Evolutionary conservation across 2,113 vertebrate species (phyloP).

Genomic region (Oncorhynchus mykiss): DNA sequence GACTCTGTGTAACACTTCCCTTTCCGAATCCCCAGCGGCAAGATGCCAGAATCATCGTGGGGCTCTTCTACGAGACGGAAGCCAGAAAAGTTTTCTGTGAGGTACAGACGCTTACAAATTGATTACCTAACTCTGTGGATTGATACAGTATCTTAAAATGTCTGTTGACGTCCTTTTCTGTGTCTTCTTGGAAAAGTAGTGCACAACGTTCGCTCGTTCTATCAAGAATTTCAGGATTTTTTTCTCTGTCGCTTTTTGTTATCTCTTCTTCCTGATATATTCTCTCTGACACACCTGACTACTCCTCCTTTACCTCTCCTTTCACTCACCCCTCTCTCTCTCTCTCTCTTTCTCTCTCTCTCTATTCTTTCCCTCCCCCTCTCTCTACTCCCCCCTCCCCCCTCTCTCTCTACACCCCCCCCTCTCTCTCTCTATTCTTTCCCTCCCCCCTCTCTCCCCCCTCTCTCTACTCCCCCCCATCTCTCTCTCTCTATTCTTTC

Average conservation of each 20-base stretch:
- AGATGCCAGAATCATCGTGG: constrained; percentile 94
- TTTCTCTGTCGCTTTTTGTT: not conserved
- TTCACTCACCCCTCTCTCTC: too few relatives aligned
- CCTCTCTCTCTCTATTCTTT: too few relatives aligned
- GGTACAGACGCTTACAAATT: constrained; percentile 62
- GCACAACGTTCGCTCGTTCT: not conserved
- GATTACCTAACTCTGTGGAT: not conserved
- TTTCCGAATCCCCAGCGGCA: constrained; percentile 77
- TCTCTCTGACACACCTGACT: not conserved
- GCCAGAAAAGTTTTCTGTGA: constrained; percentile 95
- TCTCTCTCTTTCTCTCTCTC: too few relatives aligned
- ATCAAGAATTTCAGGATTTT: not conserved
- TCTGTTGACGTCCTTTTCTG: not conserved
- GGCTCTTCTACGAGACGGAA: constrained; percentile 95
- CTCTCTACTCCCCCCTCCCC: too few relatives aligned
- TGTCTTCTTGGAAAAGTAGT: not conserved
- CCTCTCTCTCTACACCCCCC: too few relatives aligned
- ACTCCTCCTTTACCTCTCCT: not conserved
- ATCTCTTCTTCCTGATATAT: not conserved
- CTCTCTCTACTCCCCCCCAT: too few relatives aligned
- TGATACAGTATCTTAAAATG: not conserved
- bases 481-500: too few relatives aligned
- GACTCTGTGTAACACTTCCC: constrained; percentile 9
- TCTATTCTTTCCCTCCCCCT: too few relatives aligned
- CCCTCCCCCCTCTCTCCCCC: too few relatives aligned